These are phyloP conservation scores for Phalloptychus januarius DNA, from an alignment of 2,797 vertebrate species.

Conservation along the genomic window DNA sequence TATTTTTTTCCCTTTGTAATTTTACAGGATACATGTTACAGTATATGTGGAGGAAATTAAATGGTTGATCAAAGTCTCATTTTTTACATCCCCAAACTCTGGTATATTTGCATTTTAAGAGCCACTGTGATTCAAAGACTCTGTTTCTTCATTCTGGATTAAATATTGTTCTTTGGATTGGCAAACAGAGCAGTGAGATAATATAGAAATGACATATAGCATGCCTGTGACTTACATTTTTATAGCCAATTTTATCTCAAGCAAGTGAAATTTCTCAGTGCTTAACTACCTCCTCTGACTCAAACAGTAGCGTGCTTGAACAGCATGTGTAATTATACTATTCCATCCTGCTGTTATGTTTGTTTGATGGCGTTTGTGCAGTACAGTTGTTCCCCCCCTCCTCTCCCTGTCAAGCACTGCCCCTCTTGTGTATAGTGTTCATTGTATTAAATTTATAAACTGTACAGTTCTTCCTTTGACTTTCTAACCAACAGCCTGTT, in stretches of 20 bases:
- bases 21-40: neutral
- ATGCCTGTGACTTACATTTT: slow-evolving; percentile 40
- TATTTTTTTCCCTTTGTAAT: neutral
- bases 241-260: slow-evolving; percentile 33
- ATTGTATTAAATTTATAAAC: slow-evolving; percentile 76
- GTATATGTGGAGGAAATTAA: neutral
- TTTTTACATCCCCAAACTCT: neutral
- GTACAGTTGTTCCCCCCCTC: slow-evolving; percentile 35
- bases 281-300: slow-evolving; percentile 41
- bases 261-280: slow-evolving; percentile 32
- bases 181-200: slow-evolving; percentile 37
- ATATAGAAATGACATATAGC: slow-evolving; percentile 17
- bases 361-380: slow-evolving; percentile 45
- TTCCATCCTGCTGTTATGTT: slow-evolving; percentile 31
- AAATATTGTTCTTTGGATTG: slow-evolving; percentile 35
- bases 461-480: slow-evolving; percentile 81
- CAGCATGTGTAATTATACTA: slow-evolving; percentile 32
- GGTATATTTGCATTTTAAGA: neutral
- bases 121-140: slow-evolving; percentile 19
- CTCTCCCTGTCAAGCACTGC: slow-evolving; percentile 34
- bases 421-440: slow-evolving; percentile 71
- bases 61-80: neutral
- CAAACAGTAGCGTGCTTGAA: slow-evolving; percentile 36
- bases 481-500: slow-evolving; percentile 61
- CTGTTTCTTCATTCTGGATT: slow-evolving; percentile 22